Conservation (phyloP, 2,113 vertebrate genomes). For the Eudorcas thomsonii region DNA sequence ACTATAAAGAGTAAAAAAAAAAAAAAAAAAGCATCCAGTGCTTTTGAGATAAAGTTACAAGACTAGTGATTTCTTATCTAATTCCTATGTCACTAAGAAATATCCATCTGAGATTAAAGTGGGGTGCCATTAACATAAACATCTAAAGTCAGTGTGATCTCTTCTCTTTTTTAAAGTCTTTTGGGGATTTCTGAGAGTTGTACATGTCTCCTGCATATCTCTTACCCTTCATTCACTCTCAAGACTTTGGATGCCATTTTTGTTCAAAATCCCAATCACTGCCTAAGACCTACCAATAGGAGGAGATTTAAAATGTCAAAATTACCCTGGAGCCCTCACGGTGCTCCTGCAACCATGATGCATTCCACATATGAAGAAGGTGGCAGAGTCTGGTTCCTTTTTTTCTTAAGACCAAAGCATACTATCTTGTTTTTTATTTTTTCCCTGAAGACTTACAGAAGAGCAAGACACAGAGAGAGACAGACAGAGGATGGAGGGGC, state of each 20-base stretch:
- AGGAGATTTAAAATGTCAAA: not conserved
- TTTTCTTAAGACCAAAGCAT: not conserved
- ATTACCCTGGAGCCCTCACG: accelerated
- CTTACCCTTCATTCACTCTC: not conserved
- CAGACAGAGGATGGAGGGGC: not conserved
- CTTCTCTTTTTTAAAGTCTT: not conserved
- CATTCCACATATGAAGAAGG: not conserved
- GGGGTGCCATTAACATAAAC: not conserved
- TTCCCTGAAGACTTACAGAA: not conserved
- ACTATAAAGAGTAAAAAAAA: not conserved
- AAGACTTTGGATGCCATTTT: not conserved
- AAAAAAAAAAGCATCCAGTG: not conserved
- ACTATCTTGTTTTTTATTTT: not conserved
- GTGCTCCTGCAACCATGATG: not conserved
- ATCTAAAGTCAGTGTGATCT: not conserved
- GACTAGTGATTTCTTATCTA: not conserved
- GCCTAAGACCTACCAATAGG: not conserved
- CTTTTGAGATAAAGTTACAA: not conserved
- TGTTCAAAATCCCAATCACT: not conserved
- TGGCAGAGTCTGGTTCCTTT: not conserved
- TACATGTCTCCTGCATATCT: not conserved
- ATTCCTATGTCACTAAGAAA: not conserved
- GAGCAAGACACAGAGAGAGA: not conserved
- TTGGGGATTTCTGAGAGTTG: not conserved
- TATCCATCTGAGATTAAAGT: not conserved